Evolutionary conservation across 2,113 vertebrate species (phyloP), one percentile per base, ranked within the genome.

Genomic region (Steatornis caripensis): DNA sequence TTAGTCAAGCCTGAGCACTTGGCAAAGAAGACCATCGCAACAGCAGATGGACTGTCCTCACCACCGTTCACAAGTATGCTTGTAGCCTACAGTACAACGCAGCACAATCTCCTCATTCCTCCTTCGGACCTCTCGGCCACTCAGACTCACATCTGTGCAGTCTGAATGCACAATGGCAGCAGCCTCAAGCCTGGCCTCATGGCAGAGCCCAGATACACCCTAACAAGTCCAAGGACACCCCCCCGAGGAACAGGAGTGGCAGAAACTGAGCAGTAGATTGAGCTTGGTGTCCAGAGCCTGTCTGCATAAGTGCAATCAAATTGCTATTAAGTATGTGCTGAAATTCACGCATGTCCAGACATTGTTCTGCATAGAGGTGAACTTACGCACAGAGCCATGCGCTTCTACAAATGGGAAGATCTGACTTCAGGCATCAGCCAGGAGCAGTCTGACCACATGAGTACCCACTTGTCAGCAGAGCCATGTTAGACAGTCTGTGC

Each of bases 61-160:
- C 10, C 58, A 41, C 53, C 89, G 22, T 1, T 5, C 34, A 11
- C 51, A 21, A 34, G 21, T 18, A 2, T 1, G 19, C 57, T 24
- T 5, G 11, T 9, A 51, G 49, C 30, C 69, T 8, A 2, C 46
- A 69, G 36, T 1, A 20, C 2, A n/a, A 53, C 0, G 27, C 90
- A 77, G 62, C 62, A 60, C 53, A 36, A 78, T 48, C 43, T 84
- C 46, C 54, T 19, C 24, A 1, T 6, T 34, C 39, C 45, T 76
- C 8, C 66, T 65, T 27, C 0, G 0, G 41, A 43, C 39, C 64
- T 16, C 62, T 60, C 0, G 0, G n/a, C 32, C 4, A 3, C 82
- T 53, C 30, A 20, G 22, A 15, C 3, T 55, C 53, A 11, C 0
- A 3, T 36, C 66, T 37, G 45, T 3, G 18, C 57, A 21, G 45